phyloP scores from a whole-genome alignment of 2,888 invertebrate genomes.

The Rhagonycha lutea region DNA sequence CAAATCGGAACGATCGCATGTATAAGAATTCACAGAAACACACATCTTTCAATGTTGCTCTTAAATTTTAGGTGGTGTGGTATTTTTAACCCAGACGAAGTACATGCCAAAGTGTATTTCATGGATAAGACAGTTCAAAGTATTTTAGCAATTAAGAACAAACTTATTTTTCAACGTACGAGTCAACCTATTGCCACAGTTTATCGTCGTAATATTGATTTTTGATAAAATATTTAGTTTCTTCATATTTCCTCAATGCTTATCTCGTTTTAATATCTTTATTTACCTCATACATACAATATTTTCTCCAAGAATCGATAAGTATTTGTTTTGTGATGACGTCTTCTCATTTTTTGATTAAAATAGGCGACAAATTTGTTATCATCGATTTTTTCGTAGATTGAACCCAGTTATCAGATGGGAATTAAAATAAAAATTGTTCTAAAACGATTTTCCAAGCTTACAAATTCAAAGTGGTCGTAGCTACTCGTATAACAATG shows the following conservation, averaged over 20 bases:
- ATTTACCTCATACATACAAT: neutral
- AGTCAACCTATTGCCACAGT: conserved; percentile 14
- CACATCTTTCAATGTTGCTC: neutral
- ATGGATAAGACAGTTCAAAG: neutral
- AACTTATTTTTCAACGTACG: neutral
- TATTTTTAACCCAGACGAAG: neutral
- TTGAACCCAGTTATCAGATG: too few species aligned
- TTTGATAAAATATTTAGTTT: conserved; percentile 10
- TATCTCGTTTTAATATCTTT: neutral
- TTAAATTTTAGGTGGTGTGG: neutral
- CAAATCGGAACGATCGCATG: neutral
- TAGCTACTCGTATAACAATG: too few species aligned
- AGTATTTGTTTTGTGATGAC: neutral
- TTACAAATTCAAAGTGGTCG: too few species aligned
- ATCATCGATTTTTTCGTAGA: too few species aligned
- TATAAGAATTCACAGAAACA: neutral
- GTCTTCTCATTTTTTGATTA: neutral
- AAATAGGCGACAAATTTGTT: neutral
- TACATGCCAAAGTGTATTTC: neutral
- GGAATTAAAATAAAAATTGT: too few species aligned
- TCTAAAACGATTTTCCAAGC: too few species aligned
- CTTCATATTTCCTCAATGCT: conserved; percentile 4
- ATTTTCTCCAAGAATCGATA: neutral
- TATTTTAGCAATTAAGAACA: neutral
- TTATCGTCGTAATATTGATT: conserved; percentile 12